phyloP scores from a whole-genome alignment of 2,888 invertebrate species.

The Elegia similella region DNA sequence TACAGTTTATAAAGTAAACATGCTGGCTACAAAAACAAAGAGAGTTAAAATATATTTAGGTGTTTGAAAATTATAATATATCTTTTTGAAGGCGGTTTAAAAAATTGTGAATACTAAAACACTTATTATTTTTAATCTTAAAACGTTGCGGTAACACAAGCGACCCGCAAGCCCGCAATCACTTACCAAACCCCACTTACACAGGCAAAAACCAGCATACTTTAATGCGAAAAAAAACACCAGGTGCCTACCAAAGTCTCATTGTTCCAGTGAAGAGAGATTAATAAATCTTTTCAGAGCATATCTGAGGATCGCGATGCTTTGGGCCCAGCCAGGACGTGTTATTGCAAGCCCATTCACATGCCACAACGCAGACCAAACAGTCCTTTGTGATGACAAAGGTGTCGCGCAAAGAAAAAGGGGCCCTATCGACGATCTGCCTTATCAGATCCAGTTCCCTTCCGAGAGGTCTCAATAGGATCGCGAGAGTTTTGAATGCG shows the following conservation, averaged over 20 bases:
- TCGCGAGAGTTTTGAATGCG: constrained; percentile 73
- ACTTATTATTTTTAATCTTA: constrained; percentile 10
- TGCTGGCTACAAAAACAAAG: too few species aligned
- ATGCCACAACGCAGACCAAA: constrained; percentile 78
- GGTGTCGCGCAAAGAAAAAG: constrained; percentile 80
- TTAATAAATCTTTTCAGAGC: constrained; percentile 79
- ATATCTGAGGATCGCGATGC: constrained; percentile 78
- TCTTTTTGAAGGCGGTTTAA: neutral
- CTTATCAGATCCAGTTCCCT: constrained; percentile 81
- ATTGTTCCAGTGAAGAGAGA: constrained; percentile 77
- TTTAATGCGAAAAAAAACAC: constrained; percentile 66
- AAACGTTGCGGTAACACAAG: constrained; percentile 20
- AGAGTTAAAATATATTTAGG: too few species aligned
- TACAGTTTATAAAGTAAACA: too few species aligned
- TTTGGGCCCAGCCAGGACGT: constrained; percentile 69
- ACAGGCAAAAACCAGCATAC: constrained; percentile 66
- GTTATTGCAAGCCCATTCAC: constrained; percentile 80
- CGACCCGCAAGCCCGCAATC: constrained; percentile 47
- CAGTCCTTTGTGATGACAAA: constrained; percentile 80
- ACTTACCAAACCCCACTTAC: constrained; percentile 54
- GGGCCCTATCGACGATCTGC: constrained; percentile 77
- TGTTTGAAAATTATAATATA: too few species aligned
- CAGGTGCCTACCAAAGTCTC: constrained; percentile 76
- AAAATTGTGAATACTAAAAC: neutral
- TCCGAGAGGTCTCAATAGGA: constrained; percentile 79